Evolutionary conservation across 2,113 vertebrate species (phyloP).

Genomic region (Xiphophorus hellerii): DNA sequence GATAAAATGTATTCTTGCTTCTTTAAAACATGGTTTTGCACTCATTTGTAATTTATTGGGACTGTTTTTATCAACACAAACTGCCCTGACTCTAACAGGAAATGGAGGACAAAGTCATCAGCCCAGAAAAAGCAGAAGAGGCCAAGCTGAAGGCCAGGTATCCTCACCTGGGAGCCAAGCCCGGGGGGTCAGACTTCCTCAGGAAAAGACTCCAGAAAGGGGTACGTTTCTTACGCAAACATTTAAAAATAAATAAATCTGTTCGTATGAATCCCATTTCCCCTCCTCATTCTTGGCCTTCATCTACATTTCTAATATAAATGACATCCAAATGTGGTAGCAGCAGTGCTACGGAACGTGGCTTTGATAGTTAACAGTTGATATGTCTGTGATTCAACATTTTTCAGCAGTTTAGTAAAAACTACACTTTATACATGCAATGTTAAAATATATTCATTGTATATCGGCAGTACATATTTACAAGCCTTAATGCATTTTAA

Average conservation of each 20-base stretch:
- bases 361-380: no score
- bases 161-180: constrained; percentile 91
- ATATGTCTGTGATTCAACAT: no score
- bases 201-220: constrained; percentile 97
- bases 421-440: no score
- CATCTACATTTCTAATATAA: no score
- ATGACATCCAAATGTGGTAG: no score
- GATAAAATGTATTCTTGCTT: not conserved
- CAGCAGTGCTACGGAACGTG: no score
- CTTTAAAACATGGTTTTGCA: not conserved
- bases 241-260: not conserved
- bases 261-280: no score
- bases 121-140: constrained; percentile 96
- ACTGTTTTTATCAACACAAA: not conserved
- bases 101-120: constrained; percentile 95
- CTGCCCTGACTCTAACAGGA: constrained; percentile 79
- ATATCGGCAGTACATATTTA: no score
- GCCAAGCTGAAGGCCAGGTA: constrained; percentile 95
- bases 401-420: no score
- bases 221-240: constrained; percentile 73
- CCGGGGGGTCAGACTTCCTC: constrained; percentile 94
- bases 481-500: no score
- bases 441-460: no score
- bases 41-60: not conserved
- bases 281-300: no score